Base-by-base conservation (phyloP, 2,888 invertebrate genomes). In the Spodoptera exigua region DNA sequence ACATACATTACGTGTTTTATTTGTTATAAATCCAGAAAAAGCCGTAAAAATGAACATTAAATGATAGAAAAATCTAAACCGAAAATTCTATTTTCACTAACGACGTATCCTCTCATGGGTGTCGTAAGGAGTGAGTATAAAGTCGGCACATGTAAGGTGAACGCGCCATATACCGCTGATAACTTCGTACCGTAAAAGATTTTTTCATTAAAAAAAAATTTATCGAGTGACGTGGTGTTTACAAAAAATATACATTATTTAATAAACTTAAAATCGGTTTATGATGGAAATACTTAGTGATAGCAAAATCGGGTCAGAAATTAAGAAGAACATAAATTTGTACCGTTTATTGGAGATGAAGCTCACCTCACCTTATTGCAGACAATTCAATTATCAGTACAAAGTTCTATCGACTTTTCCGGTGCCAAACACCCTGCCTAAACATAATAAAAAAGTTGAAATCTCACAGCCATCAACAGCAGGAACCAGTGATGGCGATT, bases 1-100 rank as follows among this genome's bases (percentile, higher is more conserved):
- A 27, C 27, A 69, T 63, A 44, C 49, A 49, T 49, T 27, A 47
- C 27, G 36, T 62, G 39, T 40, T 70, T 62, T 70, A 70, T 70
- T 70, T 63, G 39, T 64, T 48, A 41, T 70, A 62, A 63, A 51
- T 52, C 52, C 52, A 47, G 47, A 32, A 53, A 45, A 70, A 48
- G 70, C 70, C 64, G 70, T 65, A 43, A 54, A 70, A 70, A 63
- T 39, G n/a, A 54, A 48, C 70, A 54, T 63, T 70, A 70, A 43
- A 43, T 37, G 47, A 44, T 44, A 62, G 56, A 65, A 70, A 64
- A 70, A 54, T 70, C 70, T 39, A 65, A 65, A 63, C 64, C 44
- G 44, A 40, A 45, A 64, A 70, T 64, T 70, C 65, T 48, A 70
- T 65, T 64, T 70, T 64, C 55, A 39, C 54, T 48, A 48, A 70